Base-by-base conservation (phyloP, 2,888 invertebrate species). In the Trissolcus japonicus region DNA sequence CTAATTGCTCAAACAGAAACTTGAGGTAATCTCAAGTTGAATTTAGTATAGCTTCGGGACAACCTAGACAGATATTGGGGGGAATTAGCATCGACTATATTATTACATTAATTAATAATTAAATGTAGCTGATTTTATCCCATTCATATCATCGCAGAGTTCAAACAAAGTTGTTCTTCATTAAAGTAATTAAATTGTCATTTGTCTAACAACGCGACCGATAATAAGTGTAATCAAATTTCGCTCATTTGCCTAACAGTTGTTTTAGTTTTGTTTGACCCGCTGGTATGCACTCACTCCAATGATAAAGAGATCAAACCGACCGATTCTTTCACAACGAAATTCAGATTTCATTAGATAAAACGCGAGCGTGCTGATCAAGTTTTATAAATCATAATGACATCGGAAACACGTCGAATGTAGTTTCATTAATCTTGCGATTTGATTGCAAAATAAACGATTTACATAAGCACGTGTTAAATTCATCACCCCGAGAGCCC, bases 1-100 rank as follows among this genome's bases (percentile, higher is more conserved):
- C 73, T 74, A 74, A 74, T 74, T 74, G 67, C 67, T 74, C 73
- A 74, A 74, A 74, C 62, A 74, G 73, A 74, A 74, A 74, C 66
- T 73, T 66, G 50, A 54, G 43, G 56, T 55, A 66, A 66, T 66
- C 21, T 66, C 66, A 71, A 73, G 66, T 73, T 66, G 51, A 53
- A 61, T 73, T 73, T 73, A 55, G 61, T 66, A 56, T 63, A 56
- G 61, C 66, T 66, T 43, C 35, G 21, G 73, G 73, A 73, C 59
- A 60, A 65, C 35, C 50, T 17, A 56, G 54, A 54, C 43, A 46
- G 59, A 72, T 53, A 60, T 21, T 50, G 25, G 21, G 48, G 48
- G 7, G 40, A 59, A 63, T 72, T 29, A 40, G 53, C 59, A 59
- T 41, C 63, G 55, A 69, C 55, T 56, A 41, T 41, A 41, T 35